Conservation (phyloP, 2,113 vertebrate species). For the Zosterops borbonicus region DNA sequence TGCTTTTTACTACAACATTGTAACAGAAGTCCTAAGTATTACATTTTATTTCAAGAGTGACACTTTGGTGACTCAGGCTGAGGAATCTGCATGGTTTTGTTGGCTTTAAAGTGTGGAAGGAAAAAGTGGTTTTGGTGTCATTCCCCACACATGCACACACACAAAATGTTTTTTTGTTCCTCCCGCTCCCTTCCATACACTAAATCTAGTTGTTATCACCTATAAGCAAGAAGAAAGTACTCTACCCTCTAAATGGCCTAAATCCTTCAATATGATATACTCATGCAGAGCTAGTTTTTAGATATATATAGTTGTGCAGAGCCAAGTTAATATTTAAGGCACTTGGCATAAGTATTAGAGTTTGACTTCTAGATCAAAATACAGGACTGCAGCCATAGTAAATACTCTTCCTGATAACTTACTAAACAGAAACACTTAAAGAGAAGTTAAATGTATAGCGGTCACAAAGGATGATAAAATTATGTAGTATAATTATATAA, state of each 20-base stretch:
- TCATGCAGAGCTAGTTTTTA: not conserved
- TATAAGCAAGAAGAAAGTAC: not conserved
- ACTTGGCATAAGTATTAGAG: not conserved
- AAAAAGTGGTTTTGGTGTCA: not conserved
- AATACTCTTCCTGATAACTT: not conserved
- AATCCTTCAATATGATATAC: not conserved
- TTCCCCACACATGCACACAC: not conserved
- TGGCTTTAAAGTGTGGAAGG: not conserved
- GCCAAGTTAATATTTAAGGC: conserved; percentile 14
- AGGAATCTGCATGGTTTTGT: not conserved
- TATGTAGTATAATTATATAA: not conserved
- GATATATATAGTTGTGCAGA: not conserved
- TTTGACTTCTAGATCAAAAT: not conserved
- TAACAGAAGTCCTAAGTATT: not conserved
- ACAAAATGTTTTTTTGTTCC: not conserved
- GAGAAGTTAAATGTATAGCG: not conserved
- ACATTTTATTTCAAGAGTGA: not conserved
- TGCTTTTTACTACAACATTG: not conserved
- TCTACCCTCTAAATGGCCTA: not conserved
- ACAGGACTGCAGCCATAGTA: not conserved
- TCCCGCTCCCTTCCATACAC: not conserved
- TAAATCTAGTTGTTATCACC: not conserved
- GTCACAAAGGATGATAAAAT: not conserved
- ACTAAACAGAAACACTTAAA: not conserved
- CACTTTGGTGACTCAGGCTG: not conserved